These are phyloP conservation scores for cattle (Bos taurus) DNA, from an alignment of 2,113 vertebrate genomes.

Conservation along the genomic window ARS-UCD2.0 NC_037332.1:51040501-51041000, in stretches of 20 bases:
- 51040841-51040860: not conserved
- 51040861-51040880: not conserved
- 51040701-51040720: not conserved
- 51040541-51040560: slow-evolving; percentile 87
- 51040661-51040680: not conserved
- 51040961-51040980: not conserved
- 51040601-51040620: slow-evolving; percentile 29
- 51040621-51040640: not conserved
- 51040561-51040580: slow-evolving; percentile 84
- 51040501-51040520: slow-evolving; percentile 72
- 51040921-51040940: not conserved
- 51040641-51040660: not conserved
- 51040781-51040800: not conserved
- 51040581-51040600: slow-evolving; percentile 62
- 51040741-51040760: not conserved
- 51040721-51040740: not conserved
- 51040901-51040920: not conserved
- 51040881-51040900: not conserved
- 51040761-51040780: not conserved
- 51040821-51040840: not conserved
- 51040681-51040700: slow-evolving; percentile 2
- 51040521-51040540: slow-evolving; percentile 96
- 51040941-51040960: not conserved
- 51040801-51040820: not conserved
- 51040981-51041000: not conserved